Conservation (phyloP, 1,140 invertebrate species). For the Neodiprion lecontei region DNA sequence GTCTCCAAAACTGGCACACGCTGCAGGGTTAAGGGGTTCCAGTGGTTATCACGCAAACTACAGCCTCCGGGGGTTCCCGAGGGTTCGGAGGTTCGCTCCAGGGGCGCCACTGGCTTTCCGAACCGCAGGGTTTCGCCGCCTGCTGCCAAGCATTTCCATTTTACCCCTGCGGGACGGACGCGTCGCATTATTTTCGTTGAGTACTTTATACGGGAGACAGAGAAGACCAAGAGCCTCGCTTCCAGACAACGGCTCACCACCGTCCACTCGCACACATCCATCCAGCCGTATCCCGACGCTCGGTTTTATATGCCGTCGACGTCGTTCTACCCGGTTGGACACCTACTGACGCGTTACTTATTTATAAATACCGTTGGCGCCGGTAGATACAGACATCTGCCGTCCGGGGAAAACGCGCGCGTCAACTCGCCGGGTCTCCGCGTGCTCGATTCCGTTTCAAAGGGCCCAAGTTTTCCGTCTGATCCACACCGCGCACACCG, state of each 20-base stretch:
- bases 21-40: not conserved
- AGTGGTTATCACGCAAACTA: conserved; percentile 1
- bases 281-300: not conserved
- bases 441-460: too few relatives aligned
- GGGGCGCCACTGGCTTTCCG: not conserved
- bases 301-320: conserved; percentile 6
- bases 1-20: not conserved
- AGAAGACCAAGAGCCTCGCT: not conserved
- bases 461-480: too few relatives aligned
- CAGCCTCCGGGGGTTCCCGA: not conserved
- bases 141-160: conserved; percentile 4
- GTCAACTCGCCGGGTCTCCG: not conserved
- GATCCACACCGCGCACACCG: too few relatives aligned
- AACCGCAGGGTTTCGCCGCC: conserved; percentile 6
- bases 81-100: not conserved
- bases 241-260: not conserved
- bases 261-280: not conserved
- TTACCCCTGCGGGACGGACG: not conserved
- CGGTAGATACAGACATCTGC: conserved; percentile 3
- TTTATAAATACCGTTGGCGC: conserved; percentile 7
- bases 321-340: conserved; percentile 6
- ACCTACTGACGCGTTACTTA: conserved; percentile 4
- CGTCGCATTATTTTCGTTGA: conserved; percentile 5
- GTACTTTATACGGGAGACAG: not conserved
- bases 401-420: not conserved